Base-by-base conservation (phyloP, 2,113 vertebrate genomes). In the Scomber colias region DNA sequence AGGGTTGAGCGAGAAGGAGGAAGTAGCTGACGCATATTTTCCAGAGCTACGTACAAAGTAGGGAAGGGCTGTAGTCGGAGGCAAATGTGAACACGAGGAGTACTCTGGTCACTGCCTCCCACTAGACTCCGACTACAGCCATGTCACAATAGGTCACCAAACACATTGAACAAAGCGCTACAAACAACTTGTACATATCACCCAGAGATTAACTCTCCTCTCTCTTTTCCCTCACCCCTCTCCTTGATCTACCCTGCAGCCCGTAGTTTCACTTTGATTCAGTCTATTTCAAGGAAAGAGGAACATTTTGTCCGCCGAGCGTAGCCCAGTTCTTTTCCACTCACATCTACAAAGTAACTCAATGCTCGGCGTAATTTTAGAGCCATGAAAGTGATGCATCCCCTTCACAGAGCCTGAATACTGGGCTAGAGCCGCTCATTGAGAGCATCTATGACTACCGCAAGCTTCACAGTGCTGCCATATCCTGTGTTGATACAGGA, bases 21-120 rank as follows among this genome's bases (percentile, higher is more conserved):
- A 93, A 91, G 89, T 88, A 51, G 81, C 74, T 67, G 86, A 92
- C 56, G 11, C 83, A 85, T 76, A 90, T 87, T 92, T 92, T 94
- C 92, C 92, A 91, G 79, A 44, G 55, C 68, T 84, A 64, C 15
- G 62, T 62, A 71, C 9, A 56, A 61, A 49, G n/a, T 5, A 46
- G 79, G 82, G 75, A 77, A 77, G 81, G 75, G 76, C 57, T 77
- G 63, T 14, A 67, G 67, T 13, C 63, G 61, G 63, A 71, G 53
- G 53, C 59, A 64, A 35, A 4, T 27, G 46, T 15, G 75, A 61
- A 11, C 9, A 4, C 48, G 17, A 24, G 11, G 17, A 24, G 11
- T 14, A 30, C 57, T 35, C 50, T 66, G 65, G 54, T 57, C 49
- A 67, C 59, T 50, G 14, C 8, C 17, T 64, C 9, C 44, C 31